Conservation (phyloP, 2,888 invertebrate genomes). For the Anarsia innoxiella region DNA sequence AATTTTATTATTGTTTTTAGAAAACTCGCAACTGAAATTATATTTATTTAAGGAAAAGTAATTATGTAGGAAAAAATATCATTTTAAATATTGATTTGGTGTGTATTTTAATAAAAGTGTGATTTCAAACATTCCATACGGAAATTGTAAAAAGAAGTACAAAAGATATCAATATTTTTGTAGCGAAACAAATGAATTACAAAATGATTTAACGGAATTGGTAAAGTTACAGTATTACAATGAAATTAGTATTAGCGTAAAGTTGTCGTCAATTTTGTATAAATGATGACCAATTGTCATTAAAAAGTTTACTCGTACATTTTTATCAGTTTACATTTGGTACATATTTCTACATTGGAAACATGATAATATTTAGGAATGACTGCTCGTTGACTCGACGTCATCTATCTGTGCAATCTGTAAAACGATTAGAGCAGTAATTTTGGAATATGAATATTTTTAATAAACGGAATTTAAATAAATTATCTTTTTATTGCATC, state of each 20-base stretch:
- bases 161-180: slow-evolving; percentile 72
- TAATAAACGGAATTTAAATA: slow-evolving; percentile 66
- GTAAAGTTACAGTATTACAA: slow-evolving; percentile 63
- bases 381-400: slow-evolving; percentile 37
- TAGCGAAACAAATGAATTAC: slow-evolving; percentile 49
- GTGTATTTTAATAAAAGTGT: slow-evolving; percentile 55
- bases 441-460: slow-evolving; percentile 63
- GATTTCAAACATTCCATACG: slow-evolving; percentile 70
- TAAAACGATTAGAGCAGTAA: slow-evolving; percentile 45
- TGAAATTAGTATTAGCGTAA: slow-evolving; percentile 53
- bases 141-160: slow-evolving; percentile 70
- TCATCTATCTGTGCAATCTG: slow-evolving; percentile 28
- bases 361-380: slow-evolving; percentile 38
- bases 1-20: slow-evolving; percentile 32
- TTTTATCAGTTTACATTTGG: slow-evolving; percentile 59
- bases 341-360: slow-evolving; percentile 48
- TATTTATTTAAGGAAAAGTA: slow-evolving; percentile 57
- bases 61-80: slow-evolving; percentile 40
- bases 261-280: slow-evolving; percentile 44
- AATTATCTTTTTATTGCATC: slow-evolving; percentile 19
- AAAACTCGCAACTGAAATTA: slow-evolving; percentile 41
- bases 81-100: slow-evolving; percentile 41
- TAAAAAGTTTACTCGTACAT: slow-evolving; percentile 42
- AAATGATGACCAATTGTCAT: slow-evolving; percentile 36
- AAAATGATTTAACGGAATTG: slow-evolving; percentile 52